These are phyloP conservation scores for Drosophila multiciliata DNA, from an alignment of 2,888 invertebrate genomes.

Conservation along the genomic window DNA sequence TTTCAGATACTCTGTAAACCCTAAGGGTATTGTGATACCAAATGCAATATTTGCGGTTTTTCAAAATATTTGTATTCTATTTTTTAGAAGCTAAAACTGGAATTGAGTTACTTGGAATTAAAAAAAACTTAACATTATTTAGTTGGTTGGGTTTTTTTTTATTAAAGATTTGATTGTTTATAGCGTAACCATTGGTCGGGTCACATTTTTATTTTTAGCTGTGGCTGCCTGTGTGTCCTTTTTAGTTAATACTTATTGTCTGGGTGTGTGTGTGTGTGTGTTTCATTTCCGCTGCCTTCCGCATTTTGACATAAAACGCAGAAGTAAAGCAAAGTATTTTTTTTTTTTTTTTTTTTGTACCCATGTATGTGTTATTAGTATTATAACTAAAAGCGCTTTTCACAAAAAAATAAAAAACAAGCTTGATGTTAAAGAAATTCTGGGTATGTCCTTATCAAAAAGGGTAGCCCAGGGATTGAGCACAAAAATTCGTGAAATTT, in stretches of 20 bases:
- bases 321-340: constrained; percentile 22
- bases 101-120: neutral
- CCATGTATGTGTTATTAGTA: constrained; percentile 39
- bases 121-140: neutral
- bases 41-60: neutral
- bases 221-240: constrained; percentile 23
- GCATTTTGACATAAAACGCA: constrained; percentile 20
- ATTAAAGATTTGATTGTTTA: neutral
- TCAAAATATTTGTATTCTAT: neutral
- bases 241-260: constrained; percentile 6
- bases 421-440: constrained; percentile 18
- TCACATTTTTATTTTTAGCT: constrained; percentile 8
- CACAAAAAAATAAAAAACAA: constrained; percentile 1
- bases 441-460: constrained; percentile 19
- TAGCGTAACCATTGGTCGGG: neutral
- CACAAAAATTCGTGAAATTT: constrained; percentile 55
- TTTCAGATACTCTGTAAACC: constrained; percentile 17
- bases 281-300: constrained; percentile 23
- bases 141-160: neutral
- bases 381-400: constrained; percentile 38
- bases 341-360: neutral
- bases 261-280: constrained; percentile 20
- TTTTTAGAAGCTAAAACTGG: neutral
- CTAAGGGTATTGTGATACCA: neutral
- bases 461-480: constrained; percentile 28